Percentiles rank a stretch among this genome's conserved stretches.
Conservation (phyloP, 2,113 vertebrate species). For the Calyptomena viridis region DNA sequence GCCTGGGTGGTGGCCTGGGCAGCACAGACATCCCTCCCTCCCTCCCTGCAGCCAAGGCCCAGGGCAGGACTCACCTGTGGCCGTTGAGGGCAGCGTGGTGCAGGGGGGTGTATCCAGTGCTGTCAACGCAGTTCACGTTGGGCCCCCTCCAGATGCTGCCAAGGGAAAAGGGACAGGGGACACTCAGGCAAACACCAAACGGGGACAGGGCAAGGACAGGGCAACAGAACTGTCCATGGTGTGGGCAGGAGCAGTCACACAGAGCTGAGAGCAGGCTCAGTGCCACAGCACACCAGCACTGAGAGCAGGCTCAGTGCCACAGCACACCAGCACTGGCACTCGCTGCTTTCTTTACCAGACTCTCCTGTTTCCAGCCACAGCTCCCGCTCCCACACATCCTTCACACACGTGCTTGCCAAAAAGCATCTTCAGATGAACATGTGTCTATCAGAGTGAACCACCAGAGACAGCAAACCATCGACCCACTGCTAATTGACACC, state of each 20-base stretch:
- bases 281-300: background rate
- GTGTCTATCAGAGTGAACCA: background rate
- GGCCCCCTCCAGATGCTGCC: constrained; percentile 96
- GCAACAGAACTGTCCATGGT: background rate
- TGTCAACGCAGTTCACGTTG: constrained; percentile 98
- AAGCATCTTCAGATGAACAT: background rate
- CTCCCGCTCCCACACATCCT: background rate
- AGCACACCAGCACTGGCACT: background rate
- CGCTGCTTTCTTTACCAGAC: background rate
- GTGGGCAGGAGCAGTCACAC: background rate
- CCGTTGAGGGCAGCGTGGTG: constrained; percentile 96
- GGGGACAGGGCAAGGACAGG: background rate
- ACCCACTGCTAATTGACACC: background rate
- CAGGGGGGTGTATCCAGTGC: constrained; percentile 94
- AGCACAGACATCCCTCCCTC: background rate
- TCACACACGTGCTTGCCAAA: background rate
- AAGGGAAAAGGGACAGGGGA: constrained; percentile 32
- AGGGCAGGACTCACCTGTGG: constrained; percentile 82
- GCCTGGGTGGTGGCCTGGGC: background rate
- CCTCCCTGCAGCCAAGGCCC: background rate
- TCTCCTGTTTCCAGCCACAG: background rate
- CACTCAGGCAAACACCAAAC: background rate
- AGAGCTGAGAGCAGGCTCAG: background rate
- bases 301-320: background rate
- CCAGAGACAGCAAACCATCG: background rate